Evolutionary conservation across 2,888 invertebrate species (phyloP).

Genomic region (Hofmannophila pseudospretella): DNA sequence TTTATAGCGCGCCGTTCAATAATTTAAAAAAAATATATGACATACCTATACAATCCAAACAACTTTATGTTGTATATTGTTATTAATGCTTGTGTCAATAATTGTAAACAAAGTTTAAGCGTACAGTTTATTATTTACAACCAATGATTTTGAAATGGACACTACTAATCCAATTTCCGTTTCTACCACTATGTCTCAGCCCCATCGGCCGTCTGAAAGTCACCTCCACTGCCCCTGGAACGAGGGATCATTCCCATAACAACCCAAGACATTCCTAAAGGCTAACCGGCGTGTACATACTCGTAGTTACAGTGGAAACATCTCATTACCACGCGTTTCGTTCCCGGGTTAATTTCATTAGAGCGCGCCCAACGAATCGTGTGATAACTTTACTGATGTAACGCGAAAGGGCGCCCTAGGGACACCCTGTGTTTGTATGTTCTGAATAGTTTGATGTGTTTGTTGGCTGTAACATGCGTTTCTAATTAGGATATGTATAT

Average conservation of each 20-base stretch:
- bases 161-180: no score
- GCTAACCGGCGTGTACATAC: constrained; percentile 50
- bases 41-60: no score
- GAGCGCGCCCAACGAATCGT: constrained; percentile 71
- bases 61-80: no score
- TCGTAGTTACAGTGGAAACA: constrained; percentile 51
- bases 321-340: constrained; percentile 38
- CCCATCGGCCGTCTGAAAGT: constrained; percentile 4
- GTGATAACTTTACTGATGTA: constrained; percentile 74
- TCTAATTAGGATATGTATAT: no score
- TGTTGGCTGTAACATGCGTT: constrained; percentile 21
- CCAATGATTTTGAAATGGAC: no score
- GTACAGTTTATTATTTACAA: no score
- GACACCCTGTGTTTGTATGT: constrained; percentile 42
- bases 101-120: no score
- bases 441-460: constrained; percentile 42
- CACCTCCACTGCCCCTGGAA: background rate
- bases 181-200: no score
- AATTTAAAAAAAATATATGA: no score
- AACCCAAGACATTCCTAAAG: constrained; percentile 32
- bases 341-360: constrained; percentile 75
- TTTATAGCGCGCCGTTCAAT: no score
- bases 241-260: constrained; percentile 4
- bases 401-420: constrained; percentile 59
- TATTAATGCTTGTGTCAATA: no score